phyloP scores from a whole-genome alignment of 1,140 invertebrate species.

The Atta cephalotes region DNA sequence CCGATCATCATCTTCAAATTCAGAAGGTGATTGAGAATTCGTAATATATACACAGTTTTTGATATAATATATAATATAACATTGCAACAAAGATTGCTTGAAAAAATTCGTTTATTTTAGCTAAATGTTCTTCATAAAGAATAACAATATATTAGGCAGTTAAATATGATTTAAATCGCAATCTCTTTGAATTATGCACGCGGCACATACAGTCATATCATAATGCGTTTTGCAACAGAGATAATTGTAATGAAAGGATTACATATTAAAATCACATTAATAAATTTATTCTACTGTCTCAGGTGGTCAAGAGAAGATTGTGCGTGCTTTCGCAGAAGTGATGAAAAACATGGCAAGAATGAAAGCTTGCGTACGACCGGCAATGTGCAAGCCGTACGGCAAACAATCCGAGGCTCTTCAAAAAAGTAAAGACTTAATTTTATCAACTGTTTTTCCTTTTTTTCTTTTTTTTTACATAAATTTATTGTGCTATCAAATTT shows the following conservation, averaged over 20 bases:
- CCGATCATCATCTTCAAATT: slow-evolving; percentile 80
- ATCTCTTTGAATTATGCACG: too few relatives aligned
- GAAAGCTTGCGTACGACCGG: slow-evolving; percentile 93
- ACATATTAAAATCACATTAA: slow-evolving; percentile 4
- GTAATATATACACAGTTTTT: background rate
- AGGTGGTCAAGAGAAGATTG: slow-evolving; percentile 93
- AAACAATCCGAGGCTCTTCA: slow-evolving; percentile 95
- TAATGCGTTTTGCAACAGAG: too few relatives aligned
- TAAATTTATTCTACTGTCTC: slow-evolving; percentile 61
- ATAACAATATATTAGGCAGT: too few relatives aligned
- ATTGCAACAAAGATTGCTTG: background rate
- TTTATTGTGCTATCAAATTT: background rate
- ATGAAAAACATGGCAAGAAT: slow-evolving; percentile 95
- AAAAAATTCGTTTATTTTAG: too few relatives aligned
- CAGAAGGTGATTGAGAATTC: slow-evolving; percentile 76
- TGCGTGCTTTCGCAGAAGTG: slow-evolving; percentile 92
- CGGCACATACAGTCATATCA: too few relatives aligned
- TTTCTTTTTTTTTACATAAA: background rate
- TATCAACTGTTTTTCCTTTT: slow-evolving; percentile 11
- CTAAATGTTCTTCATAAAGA: too few relatives aligned
- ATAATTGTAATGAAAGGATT: too few relatives aligned
- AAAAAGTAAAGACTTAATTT: slow-evolving; percentile 89
- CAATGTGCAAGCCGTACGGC: slow-evolving; percentile 95
- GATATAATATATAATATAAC: background rate
- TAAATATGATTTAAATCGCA: too few relatives aligned